Conservation (phyloP, 2,797 vertebrate species). For the Lates japonicus region DNA sequence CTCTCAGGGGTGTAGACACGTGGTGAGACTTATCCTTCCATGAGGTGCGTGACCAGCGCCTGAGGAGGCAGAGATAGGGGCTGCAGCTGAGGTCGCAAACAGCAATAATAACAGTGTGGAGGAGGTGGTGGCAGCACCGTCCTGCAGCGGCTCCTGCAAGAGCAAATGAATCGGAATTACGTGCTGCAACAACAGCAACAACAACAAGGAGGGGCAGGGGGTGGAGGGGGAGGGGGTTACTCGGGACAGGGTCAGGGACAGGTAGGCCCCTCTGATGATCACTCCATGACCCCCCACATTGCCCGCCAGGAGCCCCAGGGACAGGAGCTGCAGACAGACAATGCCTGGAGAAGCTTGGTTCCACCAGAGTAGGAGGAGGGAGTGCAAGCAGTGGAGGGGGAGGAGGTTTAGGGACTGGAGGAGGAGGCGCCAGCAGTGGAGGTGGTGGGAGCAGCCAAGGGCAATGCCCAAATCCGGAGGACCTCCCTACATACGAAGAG, state of each 20-base stretch:
- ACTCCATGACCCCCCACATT: constrained; percentile 91
- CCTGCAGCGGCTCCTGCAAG: constrained; percentile 97
- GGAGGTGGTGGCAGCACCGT: constrained; percentile 87
- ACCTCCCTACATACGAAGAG: constrained; percentile 97
- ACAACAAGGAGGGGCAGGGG: constrained; percentile 65
- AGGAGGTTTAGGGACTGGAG: constrained; percentile 77
- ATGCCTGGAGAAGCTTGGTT: constrained; percentile 93
- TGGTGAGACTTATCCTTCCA: constrained; percentile 85
- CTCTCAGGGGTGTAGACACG: constrained; percentile 79
- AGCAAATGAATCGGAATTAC: constrained; percentile 96
- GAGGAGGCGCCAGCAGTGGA: constrained; percentile 82
- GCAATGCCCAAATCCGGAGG: constrained; percentile 90
- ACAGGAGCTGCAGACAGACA: constrained; percentile 97
- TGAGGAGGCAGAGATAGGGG: constrained; percentile 92
- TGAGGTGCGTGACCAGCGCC: constrained; percentile 80
- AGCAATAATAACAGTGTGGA: constrained; percentile 77
- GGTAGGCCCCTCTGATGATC: constrained; percentile 86
- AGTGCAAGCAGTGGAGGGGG: constrained; percentile 89
- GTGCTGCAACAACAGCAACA: constrained; percentile 83
- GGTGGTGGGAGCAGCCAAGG: constrained; percentile 80
- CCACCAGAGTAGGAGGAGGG: constrained; percentile 77
- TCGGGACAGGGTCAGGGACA: constrained; percentile 82
- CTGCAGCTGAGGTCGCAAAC: constrained; percentile 90
- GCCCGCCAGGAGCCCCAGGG: constrained; percentile 99
- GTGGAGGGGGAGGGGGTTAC: constrained; percentile 63